phyloP scores from a whole-genome alignment of 2,113 vertebrate genomes.

The Sylvietta virens region DNA sequence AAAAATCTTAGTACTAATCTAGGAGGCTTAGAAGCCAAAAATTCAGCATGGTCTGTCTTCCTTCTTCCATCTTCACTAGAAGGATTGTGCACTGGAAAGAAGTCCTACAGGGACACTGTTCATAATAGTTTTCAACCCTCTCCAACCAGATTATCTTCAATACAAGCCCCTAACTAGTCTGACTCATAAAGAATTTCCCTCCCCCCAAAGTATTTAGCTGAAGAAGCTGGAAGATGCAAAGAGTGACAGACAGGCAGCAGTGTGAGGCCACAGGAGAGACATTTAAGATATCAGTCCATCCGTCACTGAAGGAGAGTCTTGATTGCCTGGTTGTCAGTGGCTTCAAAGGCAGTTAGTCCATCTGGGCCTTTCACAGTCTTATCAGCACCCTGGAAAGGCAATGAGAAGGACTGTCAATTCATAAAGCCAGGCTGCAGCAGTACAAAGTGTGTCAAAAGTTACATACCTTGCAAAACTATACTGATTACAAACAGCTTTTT shows the following conservation, averaged over 20 bases:
- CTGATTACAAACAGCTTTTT: not conserved
- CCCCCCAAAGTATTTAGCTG: slow-evolving; percentile 76
- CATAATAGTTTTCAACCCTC: slow-evolving; percentile 7
- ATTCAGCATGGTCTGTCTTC: slow-evolving; percentile 36
- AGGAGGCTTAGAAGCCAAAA: slow-evolving; percentile 59
- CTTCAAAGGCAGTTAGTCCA: slow-evolving; percentile 84
- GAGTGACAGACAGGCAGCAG: slow-evolving; percentile 85
- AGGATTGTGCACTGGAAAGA: slow-evolving; percentile 64
- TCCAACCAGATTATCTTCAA: slow-evolving; percentile 39
- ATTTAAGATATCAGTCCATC: slow-evolving; percentile 76
- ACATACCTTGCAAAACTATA: not conserved
- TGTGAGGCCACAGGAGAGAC: slow-evolving; percentile 82
- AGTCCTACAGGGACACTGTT: slow-evolving; percentile 46
- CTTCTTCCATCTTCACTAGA: slow-evolving; percentile 56
- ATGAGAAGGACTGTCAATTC: not conserved
- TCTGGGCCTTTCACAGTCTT: slow-evolving; percentile 85
- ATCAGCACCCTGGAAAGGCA: slow-evolving; percentile 87
- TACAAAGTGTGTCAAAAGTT: not conserved
- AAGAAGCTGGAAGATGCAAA: slow-evolving; percentile 78
- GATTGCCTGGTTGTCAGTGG: slow-evolving; percentile 83
- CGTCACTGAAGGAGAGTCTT: slow-evolving; percentile 91
- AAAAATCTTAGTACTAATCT: slow-evolving; percentile 47
- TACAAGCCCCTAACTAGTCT: slow-evolving; percentile 58
- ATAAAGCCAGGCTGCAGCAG: not conserved
- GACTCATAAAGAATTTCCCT: slow-evolving; percentile 68